These are phyloP conservation scores for Dasyornis broadbenti DNA, from an alignment of 2,113 vertebrate genomes.

Conservation along the genomic window DNA sequence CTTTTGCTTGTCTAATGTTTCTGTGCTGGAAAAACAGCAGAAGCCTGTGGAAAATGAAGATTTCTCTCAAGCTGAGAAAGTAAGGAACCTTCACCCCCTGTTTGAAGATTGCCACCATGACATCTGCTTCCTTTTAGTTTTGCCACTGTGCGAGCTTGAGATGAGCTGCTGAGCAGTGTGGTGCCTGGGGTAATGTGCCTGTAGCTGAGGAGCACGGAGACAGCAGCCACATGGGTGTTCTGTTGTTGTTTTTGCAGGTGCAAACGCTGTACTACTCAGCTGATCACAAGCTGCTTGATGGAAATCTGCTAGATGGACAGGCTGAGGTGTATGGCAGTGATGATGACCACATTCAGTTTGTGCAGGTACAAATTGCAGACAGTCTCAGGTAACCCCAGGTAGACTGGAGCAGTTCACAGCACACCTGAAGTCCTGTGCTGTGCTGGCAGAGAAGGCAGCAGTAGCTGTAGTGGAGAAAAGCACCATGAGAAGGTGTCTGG, in stretches of 20 bases:
- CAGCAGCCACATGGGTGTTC: constrained; percentile 95
- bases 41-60: constrained; percentile 71
- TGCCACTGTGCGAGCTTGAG: constrained; percentile 71
- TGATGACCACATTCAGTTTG: constrained; percentile 99
- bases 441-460: constrained; percentile 27
- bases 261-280: constrained; percentile 99
- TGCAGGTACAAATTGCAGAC: constrained; percentile 91
- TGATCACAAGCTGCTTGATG: constrained; percentile 99
- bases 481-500: not conserved
- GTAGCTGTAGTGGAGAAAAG: not conserved
- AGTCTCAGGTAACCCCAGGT: constrained; percentile 74
- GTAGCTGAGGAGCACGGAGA: constrained; percentile 81
- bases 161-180: constrained; percentile 57
- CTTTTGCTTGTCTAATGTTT: constrained; percentile 66
- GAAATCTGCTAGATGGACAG: constrained; percentile 96
- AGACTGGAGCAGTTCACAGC: constrained; percentile 61
- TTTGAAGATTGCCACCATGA: constrained; percentile 74
- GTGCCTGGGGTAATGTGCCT: constrained; percentile 68
- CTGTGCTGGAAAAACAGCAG: constrained; percentile 48
- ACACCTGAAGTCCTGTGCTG: constrained; percentile 34
- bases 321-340: constrained; percentile 97
- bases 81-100: constrained; percentile 59
- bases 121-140: constrained; percentile 73
- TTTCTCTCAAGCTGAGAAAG: constrained; percentile 71
- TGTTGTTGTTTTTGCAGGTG: constrained; percentile 99